A percentile compares a stretch with the other conserved stretches of the same genome.
phyloP scores from a whole-genome alignment of 2,888 invertebrate genomes.

The Thymelicus sylvestris region DNA sequence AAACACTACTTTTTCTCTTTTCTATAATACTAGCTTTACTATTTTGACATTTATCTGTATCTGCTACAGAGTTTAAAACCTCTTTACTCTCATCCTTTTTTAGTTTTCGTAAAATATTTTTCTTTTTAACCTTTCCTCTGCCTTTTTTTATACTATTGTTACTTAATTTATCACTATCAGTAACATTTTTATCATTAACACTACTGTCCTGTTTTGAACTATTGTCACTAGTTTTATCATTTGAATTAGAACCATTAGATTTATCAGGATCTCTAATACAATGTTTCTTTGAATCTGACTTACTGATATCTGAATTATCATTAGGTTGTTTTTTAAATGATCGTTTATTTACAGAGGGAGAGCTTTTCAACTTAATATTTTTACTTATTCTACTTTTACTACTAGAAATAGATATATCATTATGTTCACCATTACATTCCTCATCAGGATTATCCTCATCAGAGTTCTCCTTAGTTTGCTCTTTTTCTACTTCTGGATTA shows the following conservation, averaged over 20 bases:
- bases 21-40: slow-evolving; percentile 76
- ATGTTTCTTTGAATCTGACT: slow-evolving; percentile 73
- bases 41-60: slow-evolving; percentile 68
- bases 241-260: slow-evolving; percentile 64
- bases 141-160: slow-evolving; percentile 68
- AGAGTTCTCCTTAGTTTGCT: slow-evolving; percentile 56
- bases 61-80: slow-evolving; percentile 59
- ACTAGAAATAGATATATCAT: slow-evolving; percentile 58
- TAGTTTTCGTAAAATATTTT: slow-evolving; percentile 58
- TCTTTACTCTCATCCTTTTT: slow-evolving; percentile 63
- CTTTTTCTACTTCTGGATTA: slow-evolving; percentile 81
- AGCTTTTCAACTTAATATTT: slow-evolving; percentile 49
- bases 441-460: slow-evolving; percentile 66
- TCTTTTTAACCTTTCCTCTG: slow-evolving; percentile 71
- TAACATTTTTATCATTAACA: slow-evolving; percentile 65
- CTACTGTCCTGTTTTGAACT: slow-evolving; percentile 61
- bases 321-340: slow-evolving; percentile 72
- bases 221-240: slow-evolving; percentile 52
- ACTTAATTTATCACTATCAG: slow-evolving; percentile 62
- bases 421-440: slow-evolving; percentile 73
- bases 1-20: slow-evolving; percentile 76
- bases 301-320: slow-evolving; percentile 65
- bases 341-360: slow-evolving; percentile 64
- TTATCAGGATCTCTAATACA: slow-evolving; percentile 69
- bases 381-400: slow-evolving; percentile 64